Base-by-base conservation (phyloP, 1,140 invertebrate genomes). In the Schlechtendalia chinensis region DNA sequence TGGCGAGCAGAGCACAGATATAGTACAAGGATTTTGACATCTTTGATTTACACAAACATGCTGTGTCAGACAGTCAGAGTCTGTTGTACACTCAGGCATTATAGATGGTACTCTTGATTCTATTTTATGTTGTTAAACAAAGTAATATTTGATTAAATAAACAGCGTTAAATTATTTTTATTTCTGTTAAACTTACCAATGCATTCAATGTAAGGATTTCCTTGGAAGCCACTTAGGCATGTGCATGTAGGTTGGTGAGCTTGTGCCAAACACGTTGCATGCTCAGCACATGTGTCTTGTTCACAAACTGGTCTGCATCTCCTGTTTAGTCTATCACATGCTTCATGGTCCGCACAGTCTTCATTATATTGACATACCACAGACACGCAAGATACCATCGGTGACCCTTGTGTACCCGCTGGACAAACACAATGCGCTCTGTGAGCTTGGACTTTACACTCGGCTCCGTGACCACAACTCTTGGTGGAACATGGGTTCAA, bases 331-430 rank as follows among this genome's bases (percentile, higher is more conserved):
- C 93, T 88, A 83, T 96, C 94, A 84, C 94, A 96, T 32, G 92
- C 90, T 86, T 96, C 93, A 81, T 93, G 89, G 84, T 93, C 90
- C 10, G 92, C 91, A 83, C 95, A 97, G 83, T 96, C 94, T 84
- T 95, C 93, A 84, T 96, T 94, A 83, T 94, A 94, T 83, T 93
- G 92, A 84, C 95, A 96, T 53, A 92, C 89, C 5, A 92, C 92
- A 14, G 91, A 90, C 54, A 96, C 91, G 84, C 94, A 96, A n/a
- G 92, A 90, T 1, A 93, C 86, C 67, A 90, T 88, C 5, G 94
- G 91, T 85, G 95, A 90, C 32, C 94, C 94, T 86, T 96, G 94
- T 8, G 92, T 94, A 53, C 94, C 94, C 16, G 88, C 83, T 56
- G 94, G 94, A 86, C 95, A 96, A 71, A 89, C 89, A 84, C 95